Base-by-base conservation (phyloP, 2,797 vertebrate species). In the Rhincodon typus region DNA sequence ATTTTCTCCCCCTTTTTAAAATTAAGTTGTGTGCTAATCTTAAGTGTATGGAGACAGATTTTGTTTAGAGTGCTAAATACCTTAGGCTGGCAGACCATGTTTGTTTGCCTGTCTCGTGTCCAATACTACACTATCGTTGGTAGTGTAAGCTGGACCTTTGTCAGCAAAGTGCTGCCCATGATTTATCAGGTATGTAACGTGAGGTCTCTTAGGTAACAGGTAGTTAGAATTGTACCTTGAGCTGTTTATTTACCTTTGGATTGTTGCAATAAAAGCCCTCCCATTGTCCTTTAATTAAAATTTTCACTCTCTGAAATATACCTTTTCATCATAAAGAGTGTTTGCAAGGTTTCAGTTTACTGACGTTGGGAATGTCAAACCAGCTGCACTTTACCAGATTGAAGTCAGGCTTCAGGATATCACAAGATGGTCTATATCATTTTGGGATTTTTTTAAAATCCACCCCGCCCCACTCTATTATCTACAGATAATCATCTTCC, bases 231-330 rank as follows among this genome's bases (percentile, higher is more conserved):
- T n/a, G 46, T 93, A 79, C 95, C 96, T 96, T 95, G 95, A 90
- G 87, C 94, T 96, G 90, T 96, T 96, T 96, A 94, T 96, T 95
- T 96, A 66, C 79, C 95, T 95, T 95, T 50, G 66, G 94, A 69
- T 91, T 67, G 74, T 67, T 8, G 94, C 12, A 90, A 96, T 79
- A 74, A 90, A 96, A 96, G 94, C 74, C 70, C 70, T 77, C 79
- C 94, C 79, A 95, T 96, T 96, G 95, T 95, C 46, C 69, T 66
- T 95, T 96, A 96, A 96, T 96, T 95, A 96, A 91, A 91, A 95
- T 53, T 95, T 95, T 95, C 94, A 95, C 94, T 95, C 69, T 94
- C 94, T 34, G 94, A 72, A 72, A 94, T 72, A 94, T 42, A 94
- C 46, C 93, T 94, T 94, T 95, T 95, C 94, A 95, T n/a, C 46